Conservation (phyloP, 2,797 vertebrate genomes). For the Micrastur ruficollis region DNA sequence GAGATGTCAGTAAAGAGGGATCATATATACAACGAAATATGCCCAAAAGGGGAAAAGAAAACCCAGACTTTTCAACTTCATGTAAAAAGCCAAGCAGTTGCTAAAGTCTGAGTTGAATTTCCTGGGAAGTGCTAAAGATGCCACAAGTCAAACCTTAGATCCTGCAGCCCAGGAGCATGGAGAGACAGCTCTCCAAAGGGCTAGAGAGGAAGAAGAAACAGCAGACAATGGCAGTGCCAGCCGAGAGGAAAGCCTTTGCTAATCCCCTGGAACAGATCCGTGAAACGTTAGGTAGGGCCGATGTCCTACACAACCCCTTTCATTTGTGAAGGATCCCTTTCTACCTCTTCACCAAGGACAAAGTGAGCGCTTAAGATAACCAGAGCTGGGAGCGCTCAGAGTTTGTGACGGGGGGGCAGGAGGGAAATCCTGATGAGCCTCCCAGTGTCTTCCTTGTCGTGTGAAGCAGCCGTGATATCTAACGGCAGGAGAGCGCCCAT, state of each 20-base stretch:
- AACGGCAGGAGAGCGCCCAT: not conserved
- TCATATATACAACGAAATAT: not conserved
- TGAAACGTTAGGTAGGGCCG: not conserved
- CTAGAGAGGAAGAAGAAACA: not conserved
- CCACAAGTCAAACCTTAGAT: not conserved
- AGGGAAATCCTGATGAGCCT: not conserved
- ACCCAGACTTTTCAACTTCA: not conserved
- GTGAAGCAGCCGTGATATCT: not conserved
- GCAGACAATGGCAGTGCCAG: not conserved
- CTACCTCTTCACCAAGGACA: not conserved
- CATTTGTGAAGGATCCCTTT: not conserved
- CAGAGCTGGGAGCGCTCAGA: not conserved
- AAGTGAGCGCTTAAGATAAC: not conserved
- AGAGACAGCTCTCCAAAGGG: not conserved
- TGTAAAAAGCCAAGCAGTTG: not conserved
- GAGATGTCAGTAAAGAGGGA: not conserved
- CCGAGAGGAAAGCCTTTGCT: not conserved
- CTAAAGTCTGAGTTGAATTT: not conserved
- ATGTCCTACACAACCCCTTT: not conserved
- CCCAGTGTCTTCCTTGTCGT: not conserved
- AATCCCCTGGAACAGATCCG: not conserved
- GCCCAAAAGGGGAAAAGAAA: not conserved
- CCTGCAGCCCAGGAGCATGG: not conserved
- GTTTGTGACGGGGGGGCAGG: not conserved
- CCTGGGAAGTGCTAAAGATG: not conserved